Evolutionary conservation across 2,797 vertebrate genomes (phyloP), one percentile per base, ranked within the genome.

Genomic region (Iguana delicatissima): DNA sequence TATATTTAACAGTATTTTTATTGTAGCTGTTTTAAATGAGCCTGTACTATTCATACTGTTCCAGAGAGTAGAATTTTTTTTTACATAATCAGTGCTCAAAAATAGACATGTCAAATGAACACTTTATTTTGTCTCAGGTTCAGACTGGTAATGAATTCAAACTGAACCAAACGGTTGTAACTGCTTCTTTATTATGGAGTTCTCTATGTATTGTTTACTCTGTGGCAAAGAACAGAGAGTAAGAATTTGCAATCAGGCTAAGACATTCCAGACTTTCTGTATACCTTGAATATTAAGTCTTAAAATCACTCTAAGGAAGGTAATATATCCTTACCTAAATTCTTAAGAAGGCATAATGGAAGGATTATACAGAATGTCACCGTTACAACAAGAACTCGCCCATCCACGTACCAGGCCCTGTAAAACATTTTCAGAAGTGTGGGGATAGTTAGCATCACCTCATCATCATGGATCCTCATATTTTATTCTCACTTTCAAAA

Each of bases 351-450:
- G 94, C 99, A 99, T 88, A 99, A 97, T 18, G 99, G 99, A 22
- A 99, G 97, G 95, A 99, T 99, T 94, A 99, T 96, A 92, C 93
- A 95, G 80, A 98, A 90, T 0, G 98, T 99, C 90, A 99, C 98
- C 6, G 98, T 80, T 80, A 99, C 96, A 87, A 99, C 98, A 94
- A 99, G 98, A 94, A 99, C 90, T n/a, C 98, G 98, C 83, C 98
- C 99, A 93, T 99, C 98, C 95, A 99, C 95, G 52, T 98, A 99
- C 99, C 99, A 99, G 69, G 96, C 96, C 76, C 99, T 99, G 94
- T 79, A 96, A 97, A 94, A 93, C 50, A 97, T 91, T 57, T n/a
- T 72, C 85, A 92, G 92, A 95, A 87, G 93, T 0, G 29, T 62
- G 69, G 82, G 81, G 10, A 7, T n/a, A 80, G 67, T 22, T 24